Conservation (phyloP, 1,140 invertebrate species). For the Drosophila pachea region DNA sequence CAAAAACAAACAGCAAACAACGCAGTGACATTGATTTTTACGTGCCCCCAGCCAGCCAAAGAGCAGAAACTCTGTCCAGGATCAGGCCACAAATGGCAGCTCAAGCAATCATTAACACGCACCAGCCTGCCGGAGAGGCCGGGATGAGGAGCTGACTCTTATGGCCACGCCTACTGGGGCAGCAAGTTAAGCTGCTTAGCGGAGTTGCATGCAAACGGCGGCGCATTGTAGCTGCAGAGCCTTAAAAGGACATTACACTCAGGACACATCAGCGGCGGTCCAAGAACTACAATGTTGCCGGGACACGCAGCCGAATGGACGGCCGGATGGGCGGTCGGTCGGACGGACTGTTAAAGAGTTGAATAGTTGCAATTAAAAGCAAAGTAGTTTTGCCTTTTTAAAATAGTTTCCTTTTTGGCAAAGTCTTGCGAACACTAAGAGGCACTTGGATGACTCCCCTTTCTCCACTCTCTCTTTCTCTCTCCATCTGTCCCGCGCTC, state of each 20-base stretch:
- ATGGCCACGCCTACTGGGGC: slow-evolving; percentile 13
- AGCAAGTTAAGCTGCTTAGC: slow-evolving; percentile 67
- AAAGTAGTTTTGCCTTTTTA: slow-evolving; percentile 76
- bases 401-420: slow-evolving; percentile 75
- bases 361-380: slow-evolving; percentile 73
- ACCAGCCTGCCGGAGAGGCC: slow-evolving; percentile 20
- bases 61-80: slow-evolving; percentile 19
- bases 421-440: slow-evolving; percentile 35
- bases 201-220: slow-evolving; percentile 70
- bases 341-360: slow-evolving; percentile 33
- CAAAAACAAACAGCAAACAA: slow-evolving; percentile 75
- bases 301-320: slow-evolving; percentile 35
- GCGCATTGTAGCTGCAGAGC: slow-evolving; percentile 59
- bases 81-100: slow-evolving; percentile 68
- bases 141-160: background rate
- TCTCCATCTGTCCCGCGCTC: background rate
- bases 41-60: slow-evolving; percentile 33
- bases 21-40: slow-evolving; percentile 75
- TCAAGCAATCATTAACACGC: slow-evolving; percentile 76
- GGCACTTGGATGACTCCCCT: background rate
- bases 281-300: slow-evolving; percentile 58
- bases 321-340: background rate
- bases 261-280: slow-evolving; percentile 30
- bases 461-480: background rate
- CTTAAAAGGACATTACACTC: slow-evolving; percentile 70